Evolutionary conservation across 1,140 invertebrate species (phyloP), one percentile per base, ranked within the genome.

Genomic region (Brachionus calyciflorus): DNA sequence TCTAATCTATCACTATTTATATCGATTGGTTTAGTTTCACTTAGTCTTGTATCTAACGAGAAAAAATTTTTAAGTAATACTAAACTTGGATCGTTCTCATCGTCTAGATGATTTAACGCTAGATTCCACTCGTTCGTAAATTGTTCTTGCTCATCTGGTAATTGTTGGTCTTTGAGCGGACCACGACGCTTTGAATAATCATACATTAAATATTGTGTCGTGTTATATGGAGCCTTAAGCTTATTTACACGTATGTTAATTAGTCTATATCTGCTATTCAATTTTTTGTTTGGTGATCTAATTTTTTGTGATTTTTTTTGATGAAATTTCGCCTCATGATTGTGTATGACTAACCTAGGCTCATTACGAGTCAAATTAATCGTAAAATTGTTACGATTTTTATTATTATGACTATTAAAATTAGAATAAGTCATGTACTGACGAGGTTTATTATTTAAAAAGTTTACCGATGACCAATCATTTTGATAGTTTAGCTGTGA

Each of bases 161-260:
- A 73, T 3, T 40, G 12, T 55, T 55, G 69, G 30, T 55, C 69
- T 17, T 65, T 65, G 10, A 65, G 37, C 19, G 69, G 46, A 26
- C 69, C 69, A 9, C 46, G 46, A 1, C 69, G 44, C 69, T 73
- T 73, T 37, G 46, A 73, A 55, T 73, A 73, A 19, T 73, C 69
- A 21, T 73, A 55, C 69, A 73, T 73, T 24, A 73, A 21, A 41
- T 73, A 73, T 24, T 73, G 69, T 17, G 69, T 73, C 10, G 69
- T 73, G 40, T 73, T 73, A 55, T 73, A 73, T 19, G 69, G 69
- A 17, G 69, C 69, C 40, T 30, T 60, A 37, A 60, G 19, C 37
- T 60, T 60, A 37, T 60, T 60, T 14, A 60, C 55, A 60, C 12
- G 19, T 37, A 60, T 60, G 9, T 37, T 33, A 33, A 28, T 60